These are phyloP conservation scores for Lutjanus campechanus DNA, from an alignment of 2,797 vertebrate species.

Conservation along the genomic window DNA sequence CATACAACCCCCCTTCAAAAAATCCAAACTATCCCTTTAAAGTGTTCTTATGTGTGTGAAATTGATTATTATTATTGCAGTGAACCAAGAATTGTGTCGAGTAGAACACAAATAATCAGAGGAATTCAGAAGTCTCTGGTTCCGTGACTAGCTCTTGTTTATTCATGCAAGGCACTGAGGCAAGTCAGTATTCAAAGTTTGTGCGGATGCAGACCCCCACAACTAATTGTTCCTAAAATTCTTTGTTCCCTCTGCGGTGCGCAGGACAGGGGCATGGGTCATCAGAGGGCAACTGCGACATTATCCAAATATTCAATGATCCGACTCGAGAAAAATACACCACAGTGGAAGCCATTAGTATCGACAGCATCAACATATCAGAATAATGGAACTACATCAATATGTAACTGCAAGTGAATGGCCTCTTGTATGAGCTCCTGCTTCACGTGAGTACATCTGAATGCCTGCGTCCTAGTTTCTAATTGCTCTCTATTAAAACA, in stretches of 20 bases:
- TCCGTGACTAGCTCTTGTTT: constrained; percentile 77
- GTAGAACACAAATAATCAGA: constrained; percentile 45
- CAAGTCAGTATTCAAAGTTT: constrained; percentile 73
- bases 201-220: constrained; percentile 60
- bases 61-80: constrained; percentile 31
- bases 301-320: constrained; percentile 56
- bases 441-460: constrained; percentile 62
- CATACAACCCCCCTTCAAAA: no score
- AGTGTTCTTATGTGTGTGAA: constrained; percentile 13
- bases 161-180: constrained; percentile 77
- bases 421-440: constrained; percentile 43
- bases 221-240: constrained; percentile 72
- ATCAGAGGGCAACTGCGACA: constrained; percentile 43
- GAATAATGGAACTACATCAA: constrained; percentile 29
- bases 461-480: constrained; percentile 42
- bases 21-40: background rate
- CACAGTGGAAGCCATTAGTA: constrained; percentile 17
- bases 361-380: constrained; percentile 24
- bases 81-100: constrained; percentile 15
- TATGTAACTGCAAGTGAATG: constrained; percentile 22
- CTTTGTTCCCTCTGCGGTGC: constrained; percentile 58
- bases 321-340: constrained; percentile 49
- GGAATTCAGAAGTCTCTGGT: constrained; percentile 23
- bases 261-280: constrained; percentile 44
- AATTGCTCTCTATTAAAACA: constrained; percentile 56